Base-by-base conservation (phyloP, 2,888 invertebrate species). In the Copidosoma aretas region DNA sequence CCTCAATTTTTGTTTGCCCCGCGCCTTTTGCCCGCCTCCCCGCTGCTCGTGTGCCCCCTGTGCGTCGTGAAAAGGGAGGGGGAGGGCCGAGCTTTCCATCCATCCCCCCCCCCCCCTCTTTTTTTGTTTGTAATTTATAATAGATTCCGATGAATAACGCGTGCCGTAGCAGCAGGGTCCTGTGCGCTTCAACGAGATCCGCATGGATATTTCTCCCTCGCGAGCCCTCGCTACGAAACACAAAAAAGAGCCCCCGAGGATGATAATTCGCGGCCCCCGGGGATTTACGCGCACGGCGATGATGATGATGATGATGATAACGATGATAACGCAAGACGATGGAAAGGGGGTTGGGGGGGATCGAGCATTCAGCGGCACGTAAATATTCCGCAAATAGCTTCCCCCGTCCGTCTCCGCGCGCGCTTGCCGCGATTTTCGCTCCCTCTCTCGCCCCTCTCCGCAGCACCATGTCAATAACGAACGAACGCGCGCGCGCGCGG, bases 121-220 rank as follows among this genome's bases (percentile, higher is more conserved):
- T 14, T 17, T 15, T 17, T 12, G 2, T 17, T 46, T n/a, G n/a
- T 46, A 14, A 46, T 63, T 56, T 49, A 56, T 63, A 63, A 63
- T 63, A 63, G 56, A 56, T 63, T 63, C 43, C 46, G 56, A 43
- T 56, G 56, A 63, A 56, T 56, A 56, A 56, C 56, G 17, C 32
- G 32, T 32, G 32, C 32, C 32, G 32, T 32, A 24, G 41, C 22
- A 19, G 49, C 53, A 17, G 1, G 14, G 10, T 10, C 43, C 1
- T 19, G 25, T 1, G 32, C 32, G 8, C 32, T 32, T 32, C 4
- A 32, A 8, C 32, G 32, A 3, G 8, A 32, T 32, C 32, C 8
- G 8, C 32, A 32, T 32, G 32, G 3, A 8, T 8, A 32, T 8
- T n/a, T n/a, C n/a, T n/a, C 3, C 32, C 4, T 5, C 32, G 32